A percentile compares a stretch with the other conserved stretches of the same genome.
Evolutionary conservation across 2,797 vertebrate species (phyloP).

Genomic region (Pseudomugil gertrudae): DNA sequence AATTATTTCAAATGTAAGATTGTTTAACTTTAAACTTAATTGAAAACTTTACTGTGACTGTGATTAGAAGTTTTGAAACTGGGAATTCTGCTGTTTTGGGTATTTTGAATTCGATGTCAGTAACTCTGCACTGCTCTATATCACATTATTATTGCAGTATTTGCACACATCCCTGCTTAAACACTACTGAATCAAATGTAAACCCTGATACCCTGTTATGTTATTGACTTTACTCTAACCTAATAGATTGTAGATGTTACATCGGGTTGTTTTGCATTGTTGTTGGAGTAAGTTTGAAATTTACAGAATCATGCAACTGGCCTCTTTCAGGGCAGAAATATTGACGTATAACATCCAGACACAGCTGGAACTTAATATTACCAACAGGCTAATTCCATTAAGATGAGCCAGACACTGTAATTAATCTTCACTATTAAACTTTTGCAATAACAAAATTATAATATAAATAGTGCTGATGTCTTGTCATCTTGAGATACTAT

Average conservation of each 20-base stretch:
- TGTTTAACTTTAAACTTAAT: background rate
- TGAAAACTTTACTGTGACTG: background rate
- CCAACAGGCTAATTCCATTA: background rate
- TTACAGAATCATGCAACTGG: background rate
- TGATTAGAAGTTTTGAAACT: background rate
- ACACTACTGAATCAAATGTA: too few relatives aligned
- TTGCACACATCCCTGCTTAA: background rate
- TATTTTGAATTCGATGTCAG: background rate
- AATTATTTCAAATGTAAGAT: background rate
- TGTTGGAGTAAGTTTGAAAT: background rate
- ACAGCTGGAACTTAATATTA: constrained; percentile 2
- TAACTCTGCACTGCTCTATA: too few relatives aligned
- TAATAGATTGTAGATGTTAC: background rate
- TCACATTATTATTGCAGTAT: too few relatives aligned
- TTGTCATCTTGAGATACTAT: constrained; percentile 3
- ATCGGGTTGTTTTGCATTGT: background rate
- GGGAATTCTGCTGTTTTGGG: background rate
- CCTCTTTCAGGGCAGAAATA: background rate
- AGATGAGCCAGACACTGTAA: constrained; percentile 1
- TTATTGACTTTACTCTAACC: background rate
- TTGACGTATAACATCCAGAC: background rate
- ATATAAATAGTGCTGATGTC: background rate
- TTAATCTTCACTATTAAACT: constrained; percentile 13
- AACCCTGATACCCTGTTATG: background rate
- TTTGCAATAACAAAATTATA: constrained; percentile 7